Evolutionary conservation across 2,113 vertebrate genomes (phyloP).

Genomic region (Thryonomys swinderianus): DNA sequence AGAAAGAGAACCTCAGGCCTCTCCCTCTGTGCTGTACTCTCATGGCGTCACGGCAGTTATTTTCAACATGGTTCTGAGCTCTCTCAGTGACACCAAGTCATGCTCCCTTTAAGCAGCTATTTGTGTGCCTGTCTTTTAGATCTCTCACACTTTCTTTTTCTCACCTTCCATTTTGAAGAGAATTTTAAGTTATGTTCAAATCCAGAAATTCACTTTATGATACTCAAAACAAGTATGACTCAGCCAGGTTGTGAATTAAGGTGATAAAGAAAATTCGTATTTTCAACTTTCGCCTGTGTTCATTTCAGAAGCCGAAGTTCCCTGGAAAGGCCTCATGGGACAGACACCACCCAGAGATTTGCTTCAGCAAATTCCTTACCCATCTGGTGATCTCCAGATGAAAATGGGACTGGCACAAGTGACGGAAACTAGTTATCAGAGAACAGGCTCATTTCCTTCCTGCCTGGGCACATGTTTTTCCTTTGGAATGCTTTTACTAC

Average conservation of each 20-base stretch:
- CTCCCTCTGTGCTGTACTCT: background rate
- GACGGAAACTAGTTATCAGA: slow-evolving; percentile 52
- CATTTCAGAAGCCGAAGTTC: slow-evolving; percentile 61
- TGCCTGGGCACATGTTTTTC: background rate
- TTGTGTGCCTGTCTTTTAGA: slow-evolving; percentile 66
- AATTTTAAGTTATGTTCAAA: slow-evolving; percentile 69
- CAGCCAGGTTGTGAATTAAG: slow-evolving; percentile 76
- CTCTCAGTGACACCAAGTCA: slow-evolving; percentile 47
- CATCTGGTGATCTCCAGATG: slow-evolving; percentile 69
- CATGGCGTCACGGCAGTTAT: slow-evolving; percentile 44
- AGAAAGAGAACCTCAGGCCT: background rate
- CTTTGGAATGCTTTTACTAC: background rate
- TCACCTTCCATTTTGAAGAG: slow-evolving; percentile 63
- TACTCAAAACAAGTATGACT: slow-evolving; percentile 73
- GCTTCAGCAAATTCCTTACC: slow-evolving; percentile 61
- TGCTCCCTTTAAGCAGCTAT: slow-evolving; percentile 54
- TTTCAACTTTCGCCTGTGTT: slow-evolving; percentile 73
- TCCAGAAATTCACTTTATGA: slow-evolving; percentile 74
- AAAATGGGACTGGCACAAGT: slow-evolving; percentile 53
- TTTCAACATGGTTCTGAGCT: slow-evolving; percentile 68
- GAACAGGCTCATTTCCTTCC: slow-evolving; percentile 55
- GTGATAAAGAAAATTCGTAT: slow-evolving; percentile 70
- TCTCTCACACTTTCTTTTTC: slow-evolving; percentile 59
- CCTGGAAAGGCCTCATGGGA: slow-evolving; percentile 64
- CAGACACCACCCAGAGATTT: slow-evolving; percentile 61